Conservation (phyloP, 1,140 invertebrate species). For the Nixonia krombeini region DNA sequence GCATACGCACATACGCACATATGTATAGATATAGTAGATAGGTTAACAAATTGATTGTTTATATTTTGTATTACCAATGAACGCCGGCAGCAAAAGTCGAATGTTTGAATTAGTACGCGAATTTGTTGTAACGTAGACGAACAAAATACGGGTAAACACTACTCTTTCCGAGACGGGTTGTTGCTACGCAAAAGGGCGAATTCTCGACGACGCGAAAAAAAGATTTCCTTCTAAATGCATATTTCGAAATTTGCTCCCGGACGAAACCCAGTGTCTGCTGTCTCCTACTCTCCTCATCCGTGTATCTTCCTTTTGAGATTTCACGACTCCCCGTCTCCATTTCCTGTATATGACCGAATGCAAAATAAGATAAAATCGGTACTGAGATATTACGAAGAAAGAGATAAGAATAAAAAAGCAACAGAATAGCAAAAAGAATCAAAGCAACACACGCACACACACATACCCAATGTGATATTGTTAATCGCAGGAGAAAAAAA, state of each 20-base stretch:
- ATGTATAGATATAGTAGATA: conserved; percentile 71
- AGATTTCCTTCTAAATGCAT: conserved; percentile 27
- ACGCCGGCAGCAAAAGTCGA: conserved; percentile 61
- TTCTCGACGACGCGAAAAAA: not conserved
- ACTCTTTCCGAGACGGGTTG: conserved; percentile 28
- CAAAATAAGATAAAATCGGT: conserved; percentile 27
- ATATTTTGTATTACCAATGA: conserved; percentile 66
- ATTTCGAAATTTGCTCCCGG: conserved; percentile 60
- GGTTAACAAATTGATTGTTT: conserved; percentile 71
- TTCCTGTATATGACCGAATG: conserved; percentile 41
- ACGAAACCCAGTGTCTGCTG: conserved; percentile 51
- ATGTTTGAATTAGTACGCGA: too few species aligned
- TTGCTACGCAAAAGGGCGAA: conserved; percentile 38
- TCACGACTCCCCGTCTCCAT: conserved; percentile 28
- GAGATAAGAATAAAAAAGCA: conserved; percentile 38
- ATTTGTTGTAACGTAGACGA: too few species aligned
- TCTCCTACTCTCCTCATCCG: conserved; percentile 50
- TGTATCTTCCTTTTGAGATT: conserved; percentile 32
- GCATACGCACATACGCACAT: conserved; percentile 67
- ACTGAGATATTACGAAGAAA: conserved; percentile 23
- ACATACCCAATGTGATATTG: conserved; percentile 68
- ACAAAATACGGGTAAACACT: too few species aligned
- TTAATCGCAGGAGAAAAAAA: conserved; percentile 37
- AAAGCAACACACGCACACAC: conserved; percentile 52
- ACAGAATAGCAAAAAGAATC: conserved; percentile 25